Conservation (phyloP, 2,113 vertebrate genomes). For the Phyllostomus discolor region DNA sequence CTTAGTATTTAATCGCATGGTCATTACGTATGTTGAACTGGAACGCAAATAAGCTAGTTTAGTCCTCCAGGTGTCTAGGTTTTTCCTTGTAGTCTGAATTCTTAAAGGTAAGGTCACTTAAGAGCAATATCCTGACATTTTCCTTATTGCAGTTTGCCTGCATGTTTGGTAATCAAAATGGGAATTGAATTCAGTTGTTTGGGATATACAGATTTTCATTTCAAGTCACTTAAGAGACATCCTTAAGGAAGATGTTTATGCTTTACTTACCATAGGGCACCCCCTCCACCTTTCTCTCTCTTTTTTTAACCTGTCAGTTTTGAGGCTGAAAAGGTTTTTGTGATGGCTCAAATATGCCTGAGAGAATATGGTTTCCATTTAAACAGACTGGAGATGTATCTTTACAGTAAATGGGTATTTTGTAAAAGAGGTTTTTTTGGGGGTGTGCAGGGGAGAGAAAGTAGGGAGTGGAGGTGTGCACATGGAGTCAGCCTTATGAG, state of each 20-base stretch:
- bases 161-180: neutral
- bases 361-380: neutral
- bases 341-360: neutral
- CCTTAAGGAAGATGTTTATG: neutral
- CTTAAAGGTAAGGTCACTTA: neutral
- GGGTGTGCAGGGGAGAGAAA: neutral
- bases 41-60: neutral
- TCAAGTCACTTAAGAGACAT: neutral
- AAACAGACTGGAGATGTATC: neutral
- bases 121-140: neutral
- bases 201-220: neutral
- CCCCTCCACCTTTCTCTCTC: neutral
- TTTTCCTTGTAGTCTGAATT: neutral
- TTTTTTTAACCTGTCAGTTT: neutral
- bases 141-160: neutral
- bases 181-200: neutral
- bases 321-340: neutral
- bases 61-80: neutral
- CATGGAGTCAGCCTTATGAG: neutral
- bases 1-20: neutral
- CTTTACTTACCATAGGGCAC: neutral
- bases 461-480: neutral
- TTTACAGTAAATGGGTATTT: constrained; percentile 1
- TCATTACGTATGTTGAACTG: neutral
- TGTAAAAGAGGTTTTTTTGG: neutral